Evolutionary conservation across 2,797 vertebrate genomes (phyloP), one percentile per base, ranked within the genome.

Genomic region (Threskiornis aethiopicus): DNA sequence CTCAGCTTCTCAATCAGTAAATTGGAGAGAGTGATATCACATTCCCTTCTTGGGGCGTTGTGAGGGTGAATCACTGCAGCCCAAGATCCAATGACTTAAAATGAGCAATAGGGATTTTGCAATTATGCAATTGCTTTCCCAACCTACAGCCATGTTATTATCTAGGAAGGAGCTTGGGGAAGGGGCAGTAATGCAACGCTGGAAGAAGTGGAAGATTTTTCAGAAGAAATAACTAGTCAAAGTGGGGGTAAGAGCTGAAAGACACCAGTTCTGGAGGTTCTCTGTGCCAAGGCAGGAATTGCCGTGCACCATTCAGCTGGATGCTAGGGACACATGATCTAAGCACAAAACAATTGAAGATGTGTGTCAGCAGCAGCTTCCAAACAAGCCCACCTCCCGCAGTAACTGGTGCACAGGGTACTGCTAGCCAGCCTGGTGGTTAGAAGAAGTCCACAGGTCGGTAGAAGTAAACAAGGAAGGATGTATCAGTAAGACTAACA

Each of bases 61-160:
- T 77, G 94, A 65, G 28, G 55, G 17, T 96, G 91, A 97, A 91
- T 97, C 94, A 96, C 39, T 29, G 13, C 39, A 80, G 64, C 52
- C 67, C 75, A 52, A 88, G 65, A 90, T 72, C 46, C 82, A 81
- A 1, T 71, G 61, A 49, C 71, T 91, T 92, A 52, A 79, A 89
- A 69, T 93, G 86, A 81, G 71, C 78, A 90, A 95, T 46, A 58
- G 31, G 22, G 31, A 57, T 31, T 96, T 41, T 41, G 41, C 41
- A 41, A 41, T 41, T 96, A 89, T 5, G 58, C 86, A 97, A 96
- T 37, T 87, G 22, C 61, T 90, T 89, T 92, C 95, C 76, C 80
- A 91, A 81, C 13, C 61, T 37, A 16, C 24, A 76, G 47, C 46
- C 1, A 0, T n/a, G 33, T 69, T 86, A 82, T 95, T 82, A 82